phyloP scores from a whole-genome alignment of 2,113 vertebrate species.

The Egretta garzetta region DNA sequence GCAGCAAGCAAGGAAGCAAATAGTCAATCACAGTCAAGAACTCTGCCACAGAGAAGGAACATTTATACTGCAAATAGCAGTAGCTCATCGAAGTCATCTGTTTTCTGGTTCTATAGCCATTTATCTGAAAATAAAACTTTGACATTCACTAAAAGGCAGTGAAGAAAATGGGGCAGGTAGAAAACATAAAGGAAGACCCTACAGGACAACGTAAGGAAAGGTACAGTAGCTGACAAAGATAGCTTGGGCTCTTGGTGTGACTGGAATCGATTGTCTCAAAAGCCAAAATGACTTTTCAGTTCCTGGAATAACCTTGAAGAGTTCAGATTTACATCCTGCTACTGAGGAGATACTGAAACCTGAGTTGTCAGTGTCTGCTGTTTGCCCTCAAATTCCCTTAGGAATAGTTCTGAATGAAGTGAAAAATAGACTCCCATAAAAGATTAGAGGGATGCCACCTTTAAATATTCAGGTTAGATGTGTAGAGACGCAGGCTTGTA shows the following conservation, averaged over 20 bases:
- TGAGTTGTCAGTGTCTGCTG: neutral
- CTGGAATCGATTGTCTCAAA: neutral
- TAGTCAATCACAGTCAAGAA: neutral
- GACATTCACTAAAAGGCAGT: neutral
- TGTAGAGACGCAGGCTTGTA: neutral
- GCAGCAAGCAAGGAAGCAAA: neutral
- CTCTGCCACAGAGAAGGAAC: neutral
- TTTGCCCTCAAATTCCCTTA: neutral
- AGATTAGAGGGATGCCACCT: neutral
- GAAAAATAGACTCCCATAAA: neutral
- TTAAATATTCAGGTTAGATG: neutral
- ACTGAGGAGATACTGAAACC: neutral
- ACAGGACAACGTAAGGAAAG: neutral
- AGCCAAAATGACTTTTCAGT: neutral
- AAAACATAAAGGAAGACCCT: neutral
- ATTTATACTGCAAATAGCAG: neutral
- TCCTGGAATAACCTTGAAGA: neutral
- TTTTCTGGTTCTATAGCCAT: neutral
- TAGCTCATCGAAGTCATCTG: neutral
- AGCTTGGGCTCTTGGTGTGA: neutral
- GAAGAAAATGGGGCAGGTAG: neutral
- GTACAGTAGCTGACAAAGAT: neutral
- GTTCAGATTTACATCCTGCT: neutral
- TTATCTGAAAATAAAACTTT: neutral
- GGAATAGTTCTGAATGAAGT: neutral